Percentiles rank a stretch among this genome's conserved stretches.
These are phyloP conservation scores for Xerus inauris DNA, from an alignment of 2,113 vertebrate species.

Conservation along the genomic window DNA sequence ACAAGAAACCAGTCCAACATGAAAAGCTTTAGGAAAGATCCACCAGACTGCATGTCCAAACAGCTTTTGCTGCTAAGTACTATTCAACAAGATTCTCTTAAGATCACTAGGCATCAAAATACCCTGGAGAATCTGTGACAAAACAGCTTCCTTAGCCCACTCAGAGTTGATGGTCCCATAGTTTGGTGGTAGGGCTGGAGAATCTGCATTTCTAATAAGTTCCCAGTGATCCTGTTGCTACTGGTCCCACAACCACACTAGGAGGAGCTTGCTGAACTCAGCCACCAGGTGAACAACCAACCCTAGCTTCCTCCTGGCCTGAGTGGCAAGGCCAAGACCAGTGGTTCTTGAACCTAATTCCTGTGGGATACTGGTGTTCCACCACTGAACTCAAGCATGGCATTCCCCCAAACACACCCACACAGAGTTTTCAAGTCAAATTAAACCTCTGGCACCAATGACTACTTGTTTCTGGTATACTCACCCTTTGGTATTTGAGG, in stretches of 20 bases:
- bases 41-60: not conserved
- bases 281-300: not conserved
- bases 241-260: not conserved
- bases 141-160: not conserved
- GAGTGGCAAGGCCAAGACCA: not conserved
- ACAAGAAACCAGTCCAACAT: not conserved
- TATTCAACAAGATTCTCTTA: not conserved
- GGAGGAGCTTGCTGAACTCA: not conserved
- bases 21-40: not conserved
- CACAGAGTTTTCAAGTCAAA: not conserved
- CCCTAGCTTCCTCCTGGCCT: not conserved
- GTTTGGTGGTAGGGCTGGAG: rapidly evolving
- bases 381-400: not conserved
- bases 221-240: not conserved
- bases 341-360: not conserved
- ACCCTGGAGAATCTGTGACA: not conserved
- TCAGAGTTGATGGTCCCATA: not conserved
- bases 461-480: not conserved
- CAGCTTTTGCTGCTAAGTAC: not conserved
- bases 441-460: not conserved
- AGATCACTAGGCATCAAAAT: not conserved
- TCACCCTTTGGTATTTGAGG: not conserved
- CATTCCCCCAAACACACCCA: not conserved
- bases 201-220: not conserved
- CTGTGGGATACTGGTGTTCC: not conserved